These are phyloP conservation scores for Ochotona curzoniae DNA, from an alignment of 2,113 vertebrate species.

Conservation along the genomic window DNA sequence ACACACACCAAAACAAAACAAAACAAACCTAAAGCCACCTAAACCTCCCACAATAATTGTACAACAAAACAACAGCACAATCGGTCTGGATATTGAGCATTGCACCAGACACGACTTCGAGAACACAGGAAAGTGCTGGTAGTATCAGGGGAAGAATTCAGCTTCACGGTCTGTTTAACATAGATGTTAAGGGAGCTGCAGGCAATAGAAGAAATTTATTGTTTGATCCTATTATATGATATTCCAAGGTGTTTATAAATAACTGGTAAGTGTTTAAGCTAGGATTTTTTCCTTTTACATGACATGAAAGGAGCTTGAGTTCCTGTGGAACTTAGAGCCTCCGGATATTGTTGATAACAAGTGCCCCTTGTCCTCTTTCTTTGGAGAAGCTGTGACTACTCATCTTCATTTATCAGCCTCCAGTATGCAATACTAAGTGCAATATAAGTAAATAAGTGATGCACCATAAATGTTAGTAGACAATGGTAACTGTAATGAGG, in stretches of 20 bases:
- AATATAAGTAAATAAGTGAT: background rate
- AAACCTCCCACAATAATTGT: background rate
- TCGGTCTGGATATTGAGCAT: background rate
- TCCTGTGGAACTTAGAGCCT: background rate
- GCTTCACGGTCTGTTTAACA: background rate
- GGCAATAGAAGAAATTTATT: background rate
- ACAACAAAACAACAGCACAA: background rate
- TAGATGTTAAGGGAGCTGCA: too few relatives aligned
- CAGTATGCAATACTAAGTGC: background rate
- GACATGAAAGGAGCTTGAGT: background rate
- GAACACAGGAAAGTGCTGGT: background rate
- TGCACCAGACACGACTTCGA: background rate
- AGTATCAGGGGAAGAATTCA: background rate
- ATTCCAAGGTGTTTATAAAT: conserved; percentile 2
- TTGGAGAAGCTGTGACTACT: background rate
- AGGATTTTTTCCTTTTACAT: background rate
- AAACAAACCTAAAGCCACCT: background rate
- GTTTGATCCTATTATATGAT: background rate
- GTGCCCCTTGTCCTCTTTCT: background rate
- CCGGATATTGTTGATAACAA: background rate
- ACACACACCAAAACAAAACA: too few relatives aligned
- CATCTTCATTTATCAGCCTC: background rate
- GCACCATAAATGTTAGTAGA: background rate
- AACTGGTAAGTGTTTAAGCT: background rate
- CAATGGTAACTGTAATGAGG: background rate